Evolutionary conservation across 2,797 vertebrate species (phyloP).

Genomic region (Merluccius polli): DNA sequence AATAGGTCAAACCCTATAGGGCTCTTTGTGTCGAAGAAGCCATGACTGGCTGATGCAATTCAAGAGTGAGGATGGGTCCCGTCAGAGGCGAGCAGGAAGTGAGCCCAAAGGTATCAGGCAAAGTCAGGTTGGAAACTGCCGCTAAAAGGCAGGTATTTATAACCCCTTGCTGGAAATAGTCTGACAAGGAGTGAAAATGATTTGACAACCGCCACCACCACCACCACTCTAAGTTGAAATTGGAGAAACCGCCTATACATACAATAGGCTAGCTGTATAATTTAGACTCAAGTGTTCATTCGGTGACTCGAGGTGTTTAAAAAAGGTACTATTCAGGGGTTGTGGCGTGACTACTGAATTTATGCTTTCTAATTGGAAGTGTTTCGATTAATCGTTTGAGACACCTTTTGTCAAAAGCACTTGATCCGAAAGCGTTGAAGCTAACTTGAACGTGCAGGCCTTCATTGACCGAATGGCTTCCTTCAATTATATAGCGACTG

Average conservation of each 20-base stretch:
- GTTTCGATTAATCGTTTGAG: background rate
- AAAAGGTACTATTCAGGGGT: background rate
- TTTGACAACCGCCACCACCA: background rate
- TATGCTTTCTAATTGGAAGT: background rate
- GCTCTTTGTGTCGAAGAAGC: conserved; percentile 4
- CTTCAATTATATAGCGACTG: background rate
- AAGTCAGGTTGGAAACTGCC: background rate
- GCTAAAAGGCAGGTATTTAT: background rate
- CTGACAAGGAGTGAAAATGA: background rate
- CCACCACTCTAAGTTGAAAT: background rate
- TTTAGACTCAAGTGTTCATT: background rate
- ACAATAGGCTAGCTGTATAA: background rate
- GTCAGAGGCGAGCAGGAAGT: background rate
- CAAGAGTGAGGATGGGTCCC: conserved; percentile 5
- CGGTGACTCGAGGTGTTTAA: background rate
- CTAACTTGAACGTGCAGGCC: background rate
- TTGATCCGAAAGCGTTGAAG: background rate
- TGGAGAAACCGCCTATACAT: background rate
- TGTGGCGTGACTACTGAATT: background rate
- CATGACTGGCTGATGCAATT: conserved; percentile 40
- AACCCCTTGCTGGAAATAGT: background rate
- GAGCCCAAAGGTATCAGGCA: background rate
- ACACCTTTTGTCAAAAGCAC: background rate
- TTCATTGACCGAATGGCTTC: background rate
- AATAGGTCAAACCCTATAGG: conserved; percentile 40